Evolutionary conservation across 2,888 invertebrate genomes (phyloP).

Genomic region (Rhabditophanes sp.): DNA sequence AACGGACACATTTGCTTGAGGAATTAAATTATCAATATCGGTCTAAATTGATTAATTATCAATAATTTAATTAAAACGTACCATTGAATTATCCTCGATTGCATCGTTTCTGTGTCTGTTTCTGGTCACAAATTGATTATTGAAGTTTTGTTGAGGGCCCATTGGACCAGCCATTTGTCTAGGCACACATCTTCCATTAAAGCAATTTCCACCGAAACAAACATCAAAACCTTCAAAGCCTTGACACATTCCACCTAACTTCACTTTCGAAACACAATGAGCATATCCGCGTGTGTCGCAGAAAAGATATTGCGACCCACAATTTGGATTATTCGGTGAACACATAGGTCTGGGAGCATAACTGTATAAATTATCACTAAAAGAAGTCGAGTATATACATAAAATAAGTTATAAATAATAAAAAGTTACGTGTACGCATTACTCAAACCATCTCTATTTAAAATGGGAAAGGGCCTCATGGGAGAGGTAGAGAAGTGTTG

Average conservation of each 20-base stretch:
- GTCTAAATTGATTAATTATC: too few relatives aligned
- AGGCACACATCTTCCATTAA: conserved; percentile 28
- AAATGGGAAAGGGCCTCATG: conserved; percentile 39
- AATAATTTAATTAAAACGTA: too few relatives aligned
- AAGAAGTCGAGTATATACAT: conserved; percentile 41
- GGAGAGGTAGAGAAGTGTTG: conserved; percentile 40
- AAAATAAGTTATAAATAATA: conserved; percentile 1
- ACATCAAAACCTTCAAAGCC: conserved; percentile 36
- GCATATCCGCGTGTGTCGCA: conserved; percentile 20
- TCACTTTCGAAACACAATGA: conserved; percentile 38
- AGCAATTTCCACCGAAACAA: conserved; percentile 31
- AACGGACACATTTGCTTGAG: too few relatives aligned
- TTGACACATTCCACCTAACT: conserved; percentile 24
- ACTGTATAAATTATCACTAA: conserved; percentile 37
- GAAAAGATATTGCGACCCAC: conserved; percentile 18
- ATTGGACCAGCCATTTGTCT: too few relatives aligned
- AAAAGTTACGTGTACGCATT: conserved; percentile 1
- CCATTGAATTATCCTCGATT: too few relatives aligned
- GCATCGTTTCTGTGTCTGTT: background rate
- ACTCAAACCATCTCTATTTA: conserved; percentile 28
- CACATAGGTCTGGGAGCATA: conserved; percentile 38
- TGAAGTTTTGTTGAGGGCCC: too few relatives aligned
- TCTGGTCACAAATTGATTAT: conserved; percentile 1
- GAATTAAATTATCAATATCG: too few relatives aligned
- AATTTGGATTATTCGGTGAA: conserved; percentile 21